These are phyloP conservation scores for Leptopilina myrica DNA, from an alignment of 2,888 invertebrate species.

Conservation along the genomic window DNA sequence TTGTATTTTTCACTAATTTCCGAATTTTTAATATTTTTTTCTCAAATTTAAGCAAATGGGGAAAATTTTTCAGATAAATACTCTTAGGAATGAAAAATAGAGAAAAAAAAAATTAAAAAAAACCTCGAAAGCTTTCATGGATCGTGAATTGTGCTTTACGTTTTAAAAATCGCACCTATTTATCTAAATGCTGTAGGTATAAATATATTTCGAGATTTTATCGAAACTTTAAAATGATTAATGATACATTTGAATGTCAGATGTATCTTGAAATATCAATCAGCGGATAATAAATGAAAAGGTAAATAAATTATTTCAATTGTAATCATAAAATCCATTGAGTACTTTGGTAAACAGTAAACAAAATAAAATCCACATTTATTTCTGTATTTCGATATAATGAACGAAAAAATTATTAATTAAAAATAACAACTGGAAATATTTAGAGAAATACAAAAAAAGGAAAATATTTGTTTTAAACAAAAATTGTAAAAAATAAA, in stretches of 20 bases:
- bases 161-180: neutral
- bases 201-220: constrained; percentile 1
- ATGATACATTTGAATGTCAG: neutral
- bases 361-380: neutral
- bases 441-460: too few species aligned
- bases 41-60: too few species aligned
- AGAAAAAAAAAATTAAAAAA: too few species aligned
- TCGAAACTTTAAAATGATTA: neutral
- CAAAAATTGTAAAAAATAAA: too few species aligned
- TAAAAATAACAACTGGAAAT: too few species aligned
- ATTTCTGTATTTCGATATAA: neutral
- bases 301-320: constrained; percentile 6
- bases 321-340: neutral
- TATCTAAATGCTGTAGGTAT: neutral
- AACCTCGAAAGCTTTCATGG: too few species aligned
- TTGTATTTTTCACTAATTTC: too few species aligned
- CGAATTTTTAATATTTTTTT: too few species aligned
- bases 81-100: too few species aligned
- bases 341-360: neutral
- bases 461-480: too few species aligned
- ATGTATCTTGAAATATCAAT: constrained; percentile 14
- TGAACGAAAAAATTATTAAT: too few species aligned
- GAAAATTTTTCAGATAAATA: too few species aligned
- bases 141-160: neutral
- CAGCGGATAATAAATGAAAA: neutral